These are phyloP conservation scores for Drosophila kuntzei DNA, from an alignment of 2,888 invertebrate genomes.

Conservation along the genomic window DNA sequence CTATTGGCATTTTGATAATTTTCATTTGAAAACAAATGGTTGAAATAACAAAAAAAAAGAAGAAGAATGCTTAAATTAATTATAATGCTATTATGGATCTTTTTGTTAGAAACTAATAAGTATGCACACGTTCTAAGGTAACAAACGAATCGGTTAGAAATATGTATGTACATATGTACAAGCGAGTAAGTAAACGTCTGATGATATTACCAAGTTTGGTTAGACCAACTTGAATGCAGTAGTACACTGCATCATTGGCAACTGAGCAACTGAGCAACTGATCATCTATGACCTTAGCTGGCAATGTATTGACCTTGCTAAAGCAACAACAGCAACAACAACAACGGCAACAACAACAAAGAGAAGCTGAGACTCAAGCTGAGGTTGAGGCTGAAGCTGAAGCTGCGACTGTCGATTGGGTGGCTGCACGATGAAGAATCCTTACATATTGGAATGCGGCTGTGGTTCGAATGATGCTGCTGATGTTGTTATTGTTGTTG, in stretches of 20 bases:
- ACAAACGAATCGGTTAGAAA: constrained; percentile 17
- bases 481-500: constrained; percentile 24
- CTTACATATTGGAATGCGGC: constrained; percentile 78
- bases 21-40: constrained; percentile 58
- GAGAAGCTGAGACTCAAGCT: neutral
- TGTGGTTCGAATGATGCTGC: constrained; percentile 58
- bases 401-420: constrained; percentile 46
- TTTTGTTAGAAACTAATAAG: constrained; percentile 42
- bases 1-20: constrained; percentile 65
- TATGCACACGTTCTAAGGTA: constrained; percentile 41
- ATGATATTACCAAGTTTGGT: constrained; percentile 25
- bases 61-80: constrained; percentile 57
- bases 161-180: neutral
- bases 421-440: constrained; percentile 66
- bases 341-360: neutral
- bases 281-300: constrained; percentile 55
- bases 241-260: neutral
- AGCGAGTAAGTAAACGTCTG: neutral
- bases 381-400: constrained; percentile 16
- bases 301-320: constrained; percentile 52
- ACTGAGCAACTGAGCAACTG: neutral
- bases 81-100: constrained; percentile 49
- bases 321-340: constrained; percentile 21
- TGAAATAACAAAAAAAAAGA: constrained; percentile 18
- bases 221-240: constrained; percentile 19